Evolutionary conservation across 2,888 invertebrate genomes (phyloP).

Genomic region (Drosophila melanosoma): DNA sequence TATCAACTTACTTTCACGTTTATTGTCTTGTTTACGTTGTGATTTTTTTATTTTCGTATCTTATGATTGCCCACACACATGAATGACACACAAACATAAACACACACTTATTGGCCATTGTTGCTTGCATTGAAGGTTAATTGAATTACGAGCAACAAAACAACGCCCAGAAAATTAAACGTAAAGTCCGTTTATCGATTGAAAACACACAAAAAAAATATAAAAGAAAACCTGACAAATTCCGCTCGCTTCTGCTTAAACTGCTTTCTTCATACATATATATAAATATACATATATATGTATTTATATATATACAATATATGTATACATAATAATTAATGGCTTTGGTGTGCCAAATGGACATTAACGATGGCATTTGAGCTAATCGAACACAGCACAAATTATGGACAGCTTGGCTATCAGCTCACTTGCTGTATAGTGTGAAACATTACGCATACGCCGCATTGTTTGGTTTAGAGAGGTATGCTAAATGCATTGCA

Average conservation of each 20-base stretch:
- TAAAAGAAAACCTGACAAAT: conserved; percentile 16
- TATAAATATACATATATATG: neutral
- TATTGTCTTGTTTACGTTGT: conserved; percentile 55
- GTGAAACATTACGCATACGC: conserved; percentile 58
- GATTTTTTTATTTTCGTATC: conserved; percentile 24
- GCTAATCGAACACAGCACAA: conserved; percentile 8
- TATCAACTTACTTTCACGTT: conserved; percentile 5
- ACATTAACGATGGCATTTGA: conserved; percentile 18
- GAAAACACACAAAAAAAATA: neutral
- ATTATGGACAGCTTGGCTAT: conserved; percentile 18
- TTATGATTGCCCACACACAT: conserved; percentile 3
- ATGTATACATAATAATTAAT: conserved; percentile 24
- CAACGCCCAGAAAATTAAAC: conserved; percentile 41
- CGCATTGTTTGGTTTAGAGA: conserved; percentile 34
- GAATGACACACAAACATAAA: neutral
- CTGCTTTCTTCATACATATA: neutral
- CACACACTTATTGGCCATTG: conserved; percentile 36
- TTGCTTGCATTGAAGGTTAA: conserved; percentile 66
- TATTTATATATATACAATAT: neutral
- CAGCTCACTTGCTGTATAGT: conserved; percentile 32
- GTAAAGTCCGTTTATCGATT: conserved; percentile 43
- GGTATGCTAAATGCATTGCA: conserved; percentile 24
- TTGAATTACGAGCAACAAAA: conserved; percentile 64
- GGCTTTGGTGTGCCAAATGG: conserved; percentile 6
- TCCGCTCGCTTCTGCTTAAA: conserved; percentile 3